A percentile compares a stretch with the other conserved stretches of the same genome.
Evolutionary conservation across 2,113 vertebrate species (phyloP).

Genomic region (Siphamia tubifer): DNA sequence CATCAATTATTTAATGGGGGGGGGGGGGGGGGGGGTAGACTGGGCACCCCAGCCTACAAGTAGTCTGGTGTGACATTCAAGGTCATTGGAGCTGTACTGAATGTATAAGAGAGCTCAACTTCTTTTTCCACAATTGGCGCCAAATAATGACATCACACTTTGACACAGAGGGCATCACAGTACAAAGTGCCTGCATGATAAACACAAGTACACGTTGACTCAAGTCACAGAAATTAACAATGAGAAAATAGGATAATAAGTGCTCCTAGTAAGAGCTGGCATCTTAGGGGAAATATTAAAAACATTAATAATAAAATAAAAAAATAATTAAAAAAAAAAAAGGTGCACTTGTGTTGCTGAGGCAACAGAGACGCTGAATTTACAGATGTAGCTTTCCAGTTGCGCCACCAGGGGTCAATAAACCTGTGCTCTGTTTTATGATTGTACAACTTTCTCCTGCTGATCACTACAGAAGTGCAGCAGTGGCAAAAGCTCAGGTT

Average conservation of each 20-base stretch:
- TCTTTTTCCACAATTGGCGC: conserved; percentile 64
- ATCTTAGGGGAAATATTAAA: background rate
- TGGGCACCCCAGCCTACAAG: background rate
- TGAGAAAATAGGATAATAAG: no score
- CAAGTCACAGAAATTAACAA: no score
- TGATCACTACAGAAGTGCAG: conserved; percentile 8
- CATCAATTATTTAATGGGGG: conserved; percentile 63
- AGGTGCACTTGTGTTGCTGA: conserved; percentile 17
- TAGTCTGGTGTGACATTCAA: conserved; percentile 39
- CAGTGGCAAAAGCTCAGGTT: background rate
- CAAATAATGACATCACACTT: conserved; percentile 52
- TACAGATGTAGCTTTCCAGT: background rate
- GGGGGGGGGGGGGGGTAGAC: background rate
- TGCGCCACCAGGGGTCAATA: conserved; percentile 59
- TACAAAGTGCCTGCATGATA: no score
- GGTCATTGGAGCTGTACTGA: conserved; percentile 48
- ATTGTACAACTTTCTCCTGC: background rate
- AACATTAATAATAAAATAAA: background rate
- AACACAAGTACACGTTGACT: no score
- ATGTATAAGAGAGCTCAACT: conserved; percentile 58
- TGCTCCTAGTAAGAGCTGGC: background rate
- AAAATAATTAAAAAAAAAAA: conserved; percentile 5
- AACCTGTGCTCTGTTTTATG: background rate
- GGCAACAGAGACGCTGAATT: conserved; percentile 38
- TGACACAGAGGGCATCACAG: background rate